Conservation (phyloP, 1,140 invertebrate species). For the Rhopalosiphum padi region DNA sequence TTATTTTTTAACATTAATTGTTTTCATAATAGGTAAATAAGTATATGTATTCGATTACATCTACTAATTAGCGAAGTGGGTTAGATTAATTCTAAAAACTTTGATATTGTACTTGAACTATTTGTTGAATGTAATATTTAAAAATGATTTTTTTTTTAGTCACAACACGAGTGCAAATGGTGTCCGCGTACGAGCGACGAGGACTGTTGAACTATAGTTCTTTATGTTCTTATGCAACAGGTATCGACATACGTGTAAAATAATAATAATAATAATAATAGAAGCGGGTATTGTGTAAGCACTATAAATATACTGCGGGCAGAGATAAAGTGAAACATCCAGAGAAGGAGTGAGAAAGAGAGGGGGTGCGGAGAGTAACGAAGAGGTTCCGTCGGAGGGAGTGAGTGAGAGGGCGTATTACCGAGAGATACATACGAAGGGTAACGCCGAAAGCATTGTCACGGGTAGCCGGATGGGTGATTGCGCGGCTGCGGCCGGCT, state of each 20-base stretch:
- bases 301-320: too few relatives aligned
- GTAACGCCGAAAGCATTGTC: slow-evolving; percentile 32
- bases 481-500: neutral
- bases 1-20: too few relatives aligned
- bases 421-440: slow-evolving; percentile 45
- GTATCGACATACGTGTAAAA: neutral
- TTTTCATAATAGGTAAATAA: neutral
- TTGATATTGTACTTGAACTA: neutral
- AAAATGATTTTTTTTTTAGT: neutral
- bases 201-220: neutral
- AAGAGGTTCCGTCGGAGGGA: neutral
- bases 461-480: neutral
- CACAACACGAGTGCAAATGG: neutral
- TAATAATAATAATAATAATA: slow-evolving; percentile 12
- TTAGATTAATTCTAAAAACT: neutral
- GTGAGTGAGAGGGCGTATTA: neutral
- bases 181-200: too few relatives aligned
- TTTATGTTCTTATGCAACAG: neutral
- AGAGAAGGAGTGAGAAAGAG: neutral
- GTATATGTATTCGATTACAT: neutral
- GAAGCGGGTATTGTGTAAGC: neutral
- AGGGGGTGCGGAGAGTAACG: neutral
- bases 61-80: neutral
- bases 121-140: neutral
- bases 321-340: neutral